Conservation (phyloP, 2,888 invertebrate species). For the Dryadula phaetusa region DNA sequence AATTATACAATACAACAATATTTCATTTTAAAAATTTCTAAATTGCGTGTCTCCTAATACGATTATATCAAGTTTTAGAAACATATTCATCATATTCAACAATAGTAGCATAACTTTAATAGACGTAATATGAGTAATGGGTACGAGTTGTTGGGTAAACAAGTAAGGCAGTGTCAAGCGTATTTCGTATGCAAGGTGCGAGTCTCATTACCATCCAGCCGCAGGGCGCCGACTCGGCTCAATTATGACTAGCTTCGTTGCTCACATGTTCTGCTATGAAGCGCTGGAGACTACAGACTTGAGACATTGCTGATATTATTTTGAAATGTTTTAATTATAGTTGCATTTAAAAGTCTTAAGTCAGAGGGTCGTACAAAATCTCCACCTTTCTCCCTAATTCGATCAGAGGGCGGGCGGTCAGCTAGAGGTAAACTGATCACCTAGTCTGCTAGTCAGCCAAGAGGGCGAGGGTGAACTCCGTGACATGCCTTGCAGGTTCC, state of each 20-base stretch:
- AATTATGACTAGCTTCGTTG: conserved; percentile 78
- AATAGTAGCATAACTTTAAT: conserved; percentile 38
- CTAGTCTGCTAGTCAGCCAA: no score
- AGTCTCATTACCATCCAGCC: conserved; percentile 67
- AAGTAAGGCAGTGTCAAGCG: conserved; percentile 44
- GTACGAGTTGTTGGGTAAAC: conserved; percentile 39
- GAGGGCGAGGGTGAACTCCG: no score
- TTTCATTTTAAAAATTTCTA: no score
- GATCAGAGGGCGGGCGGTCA: no score
- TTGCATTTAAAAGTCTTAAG: no score
- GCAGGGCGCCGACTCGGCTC: conserved; percentile 69
- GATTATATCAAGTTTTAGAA: conserved; percentile 27
- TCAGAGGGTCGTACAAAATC: no score
- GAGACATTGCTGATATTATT: neutral
- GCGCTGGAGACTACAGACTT: conserved; percentile 9
- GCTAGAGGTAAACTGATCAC: no score
- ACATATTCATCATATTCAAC: conserved; percentile 27
- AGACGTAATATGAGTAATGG: conserved; percentile 37
- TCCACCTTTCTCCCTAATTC: no score
- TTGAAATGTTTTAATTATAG: no score
- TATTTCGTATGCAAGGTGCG: conserved; percentile 70
- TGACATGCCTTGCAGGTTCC: no score
- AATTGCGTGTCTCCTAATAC: conserved; percentile 11
- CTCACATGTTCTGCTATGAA: conserved; percentile 61
- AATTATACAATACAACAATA: no score